phyloP scores from a whole-genome alignment of 1,140 invertebrate species.

The Drosophila neocordata region DNA sequence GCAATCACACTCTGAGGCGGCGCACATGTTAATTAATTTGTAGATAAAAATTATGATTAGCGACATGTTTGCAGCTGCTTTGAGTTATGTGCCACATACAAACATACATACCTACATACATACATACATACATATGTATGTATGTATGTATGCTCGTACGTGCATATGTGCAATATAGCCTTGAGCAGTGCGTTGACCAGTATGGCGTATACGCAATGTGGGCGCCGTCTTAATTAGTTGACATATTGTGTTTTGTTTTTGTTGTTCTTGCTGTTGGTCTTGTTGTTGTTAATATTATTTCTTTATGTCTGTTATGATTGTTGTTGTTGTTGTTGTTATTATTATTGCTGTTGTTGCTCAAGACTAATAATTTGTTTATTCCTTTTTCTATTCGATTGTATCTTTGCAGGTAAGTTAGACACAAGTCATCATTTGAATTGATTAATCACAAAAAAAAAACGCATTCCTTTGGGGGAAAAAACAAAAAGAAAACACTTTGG shows the following conservation, averaged over 20 bases:
- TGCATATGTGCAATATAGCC: slow-evolving; percentile 37
- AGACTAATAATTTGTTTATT: slow-evolving; percentile 36
- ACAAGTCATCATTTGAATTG: slow-evolving; percentile 6
- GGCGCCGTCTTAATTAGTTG: slow-evolving; percentile 62
- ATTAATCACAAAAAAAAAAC: slow-evolving; percentile 5
- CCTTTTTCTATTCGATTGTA: slow-evolving; percentile 4
- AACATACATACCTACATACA: not conserved
- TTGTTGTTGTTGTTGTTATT: not conserved
- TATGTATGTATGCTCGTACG: not conserved
- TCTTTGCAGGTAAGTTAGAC: slow-evolving; percentile 47
- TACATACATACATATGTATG: not conserved
- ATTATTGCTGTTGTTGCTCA: not conserved
- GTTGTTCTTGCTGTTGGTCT: slow-evolving; percentile 1
- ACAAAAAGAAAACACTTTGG: not conserved
- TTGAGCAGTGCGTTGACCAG: slow-evolving; percentile 76
- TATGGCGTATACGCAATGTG: slow-evolving; percentile 66
- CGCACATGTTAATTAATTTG: slow-evolving; percentile 68
- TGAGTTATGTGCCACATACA: slow-evolving; percentile 3
- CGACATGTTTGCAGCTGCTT: slow-evolving; percentile 57
- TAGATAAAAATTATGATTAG: slow-evolving; percentile 78
- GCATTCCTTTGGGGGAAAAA: not conserved
- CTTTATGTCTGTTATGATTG: slow-evolving; percentile 7
- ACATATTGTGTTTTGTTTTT: slow-evolving; percentile 26
- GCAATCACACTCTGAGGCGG: slow-evolving; percentile 69
- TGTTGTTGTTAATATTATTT: not conserved